These are phyloP conservation scores for Thunnus maccoyii DNA, from an alignment of 2,113 vertebrate genomes.

Conservation along the genomic window DNA sequence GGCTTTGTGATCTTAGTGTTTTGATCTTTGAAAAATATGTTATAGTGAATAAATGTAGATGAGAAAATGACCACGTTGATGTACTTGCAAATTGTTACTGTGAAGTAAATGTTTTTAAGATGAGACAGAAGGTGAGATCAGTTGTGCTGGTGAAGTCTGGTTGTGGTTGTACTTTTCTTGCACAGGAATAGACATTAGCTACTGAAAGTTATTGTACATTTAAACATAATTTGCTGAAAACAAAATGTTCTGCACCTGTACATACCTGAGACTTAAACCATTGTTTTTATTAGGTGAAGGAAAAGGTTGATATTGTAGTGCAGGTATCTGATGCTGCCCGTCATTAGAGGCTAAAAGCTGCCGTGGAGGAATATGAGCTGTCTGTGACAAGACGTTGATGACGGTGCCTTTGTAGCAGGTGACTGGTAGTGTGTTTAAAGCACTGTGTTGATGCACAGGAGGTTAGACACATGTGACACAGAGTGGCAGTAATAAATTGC, in stretches of 20 bases:
- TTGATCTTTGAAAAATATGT: slow-evolving; percentile 29
- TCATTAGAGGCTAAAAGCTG: slow-evolving; percentile 18
- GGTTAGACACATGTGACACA: slow-evolving; percentile 15
- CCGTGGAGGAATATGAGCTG: slow-evolving; percentile 31
- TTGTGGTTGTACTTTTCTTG: neutral
- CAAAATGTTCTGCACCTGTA: neutral
- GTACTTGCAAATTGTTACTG: neutral
- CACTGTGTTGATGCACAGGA: slow-evolving; percentile 8
- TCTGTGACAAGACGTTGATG: slow-evolving; percentile 17
- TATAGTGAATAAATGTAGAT: neutral
- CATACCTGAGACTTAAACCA: neutral
- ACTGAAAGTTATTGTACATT: neutral
- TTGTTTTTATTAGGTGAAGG: neutral
- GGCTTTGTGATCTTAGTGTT: slow-evolving; percentile 37
- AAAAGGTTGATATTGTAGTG: slow-evolving; percentile 2
- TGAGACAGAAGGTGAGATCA: neutral
- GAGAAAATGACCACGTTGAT: neutral
- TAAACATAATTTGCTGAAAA: neutral
- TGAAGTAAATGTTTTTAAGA: neutral
- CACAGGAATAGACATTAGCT: neutral
- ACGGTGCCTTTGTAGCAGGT: slow-evolving; percentile 34
- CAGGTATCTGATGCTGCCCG: neutral
- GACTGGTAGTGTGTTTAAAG: slow-evolving; percentile 11
- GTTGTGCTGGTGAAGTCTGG: neutral
- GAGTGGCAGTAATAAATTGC: slow-evolving; percentile 35